These are phyloP conservation scores for Chromis chromis DNA, from an alignment of 2,797 vertebrate genomes.

Conservation along the genomic window DNA sequence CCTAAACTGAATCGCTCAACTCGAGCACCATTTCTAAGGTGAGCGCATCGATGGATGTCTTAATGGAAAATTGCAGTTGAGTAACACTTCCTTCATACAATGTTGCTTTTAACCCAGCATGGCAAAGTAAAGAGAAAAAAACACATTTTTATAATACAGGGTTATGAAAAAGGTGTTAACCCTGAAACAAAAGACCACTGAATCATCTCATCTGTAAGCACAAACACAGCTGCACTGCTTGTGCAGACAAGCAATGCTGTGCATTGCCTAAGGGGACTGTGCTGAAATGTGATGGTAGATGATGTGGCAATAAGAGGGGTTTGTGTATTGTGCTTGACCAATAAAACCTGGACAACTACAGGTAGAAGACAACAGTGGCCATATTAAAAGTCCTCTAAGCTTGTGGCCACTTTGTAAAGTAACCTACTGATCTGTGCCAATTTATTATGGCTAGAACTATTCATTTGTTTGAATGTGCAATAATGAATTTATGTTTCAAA, in stretches of 20 bases:
- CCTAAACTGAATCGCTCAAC: conserved; percentile 61
- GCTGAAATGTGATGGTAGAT: conserved; percentile 42
- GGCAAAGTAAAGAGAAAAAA: neutral
- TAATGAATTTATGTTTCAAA: too few relatives aligned
- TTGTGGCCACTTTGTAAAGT: neutral
- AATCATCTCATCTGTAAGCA: conserved; percentile 36
- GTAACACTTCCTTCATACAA: conserved; percentile 47
- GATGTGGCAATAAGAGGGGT: conserved; percentile 40
- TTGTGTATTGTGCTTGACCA: conserved; percentile 29
- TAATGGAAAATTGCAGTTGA: conserved; percentile 61
- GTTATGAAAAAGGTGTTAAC: conserved; percentile 22
- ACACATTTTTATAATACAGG: conserved; percentile 11
- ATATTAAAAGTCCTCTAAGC: neutral
- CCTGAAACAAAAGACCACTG: conserved; percentile 39
- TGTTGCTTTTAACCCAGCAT: conserved; percentile 33
- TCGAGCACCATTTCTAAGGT: conserved; percentile 58
- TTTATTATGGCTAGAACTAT: neutral
- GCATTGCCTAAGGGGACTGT: conserved; percentile 29
- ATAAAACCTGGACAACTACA: conserved; percentile 11
- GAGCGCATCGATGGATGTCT: conserved; percentile 56
- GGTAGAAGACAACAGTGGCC: neutral
- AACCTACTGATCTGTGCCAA: neutral
- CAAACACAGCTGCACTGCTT: conserved; percentile 45
- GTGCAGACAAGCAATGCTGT: conserved; percentile 52
- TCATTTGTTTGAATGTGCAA: neutral